Evolutionary conservation across 1,140 invertebrate genomes (phyloP).

Genomic region (Euwallacea similis): DNA sequence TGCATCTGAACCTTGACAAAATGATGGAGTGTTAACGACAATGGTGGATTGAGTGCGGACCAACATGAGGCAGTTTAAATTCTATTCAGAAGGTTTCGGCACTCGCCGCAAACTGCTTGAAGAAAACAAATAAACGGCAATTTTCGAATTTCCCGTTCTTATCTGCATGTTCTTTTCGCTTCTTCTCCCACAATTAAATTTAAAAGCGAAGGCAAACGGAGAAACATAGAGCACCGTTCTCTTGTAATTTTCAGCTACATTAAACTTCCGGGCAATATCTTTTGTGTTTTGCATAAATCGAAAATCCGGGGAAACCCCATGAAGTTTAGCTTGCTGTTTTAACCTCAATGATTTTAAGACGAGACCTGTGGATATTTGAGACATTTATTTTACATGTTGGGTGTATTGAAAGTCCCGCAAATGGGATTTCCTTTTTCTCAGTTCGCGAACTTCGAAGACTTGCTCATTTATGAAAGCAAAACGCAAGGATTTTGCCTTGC

Average conservation of each 20-base stretch:
- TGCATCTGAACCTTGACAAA: too few relatives aligned
- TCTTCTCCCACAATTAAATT: constrained; percentile 34
- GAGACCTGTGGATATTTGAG: constrained; percentile 1
- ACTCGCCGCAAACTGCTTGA: background rate
- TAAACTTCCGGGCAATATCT: constrained; percentile 34
- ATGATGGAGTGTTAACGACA: too few relatives aligned
- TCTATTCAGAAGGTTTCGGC: too few relatives aligned
- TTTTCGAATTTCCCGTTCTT: background rate
- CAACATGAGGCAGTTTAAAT: too few relatives aligned
- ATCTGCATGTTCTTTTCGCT: background rate
- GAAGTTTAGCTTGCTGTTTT: constrained; percentile 14
- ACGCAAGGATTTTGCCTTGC: background rate
- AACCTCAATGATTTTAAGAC: background rate
- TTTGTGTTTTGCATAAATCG: constrained; percentile 37
- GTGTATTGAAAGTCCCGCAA: too few relatives aligned
- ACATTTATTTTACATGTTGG: background rate
- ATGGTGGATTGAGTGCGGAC: too few relatives aligned
- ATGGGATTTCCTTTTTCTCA: too few relatives aligned
- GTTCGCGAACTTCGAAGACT: background rate
- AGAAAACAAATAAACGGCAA: constrained; percentile 1
- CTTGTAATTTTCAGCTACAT: constrained; percentile 39
- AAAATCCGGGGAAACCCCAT: constrained; percentile 26
- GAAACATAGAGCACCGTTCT: constrained; percentile 3
- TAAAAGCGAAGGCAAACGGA: constrained; percentile 24
- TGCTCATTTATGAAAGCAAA: background rate